These are phyloP conservation scores for Drosophila merina DNA, from an alignment of 2,888 invertebrate species.

Conservation along the genomic window DNA sequence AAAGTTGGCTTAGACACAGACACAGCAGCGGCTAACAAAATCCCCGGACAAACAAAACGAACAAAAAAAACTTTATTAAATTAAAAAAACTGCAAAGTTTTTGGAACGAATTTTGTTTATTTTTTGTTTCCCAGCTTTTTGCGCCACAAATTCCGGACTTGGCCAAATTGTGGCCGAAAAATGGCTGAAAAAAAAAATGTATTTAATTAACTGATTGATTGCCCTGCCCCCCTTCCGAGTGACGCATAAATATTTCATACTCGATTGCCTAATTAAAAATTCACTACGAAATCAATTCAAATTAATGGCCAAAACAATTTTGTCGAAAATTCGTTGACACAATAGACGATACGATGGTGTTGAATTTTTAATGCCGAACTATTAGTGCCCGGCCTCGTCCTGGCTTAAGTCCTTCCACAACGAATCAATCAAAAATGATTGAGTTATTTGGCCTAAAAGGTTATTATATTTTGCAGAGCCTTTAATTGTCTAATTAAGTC, in stretches of 20 bases:
- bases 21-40: constrained; percentile 17
- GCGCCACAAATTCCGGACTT: background rate
- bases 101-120: background rate
- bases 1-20: constrained; percentile 37
- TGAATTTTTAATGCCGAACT: constrained; percentile 28
- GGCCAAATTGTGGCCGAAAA: background rate
- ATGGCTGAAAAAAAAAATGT: background rate
- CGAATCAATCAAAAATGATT: background rate
- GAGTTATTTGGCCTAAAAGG: constrained; percentile 1
- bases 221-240: constrained; percentile 2
- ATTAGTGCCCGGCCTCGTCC: constrained; percentile 8
- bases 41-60: background rate
- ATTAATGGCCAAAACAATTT: constrained; percentile 16
- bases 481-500: background rate
- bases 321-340: background rate
- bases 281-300: constrained; percentile 16
- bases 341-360: background rate
- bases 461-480: background rate
- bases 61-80: background rate
- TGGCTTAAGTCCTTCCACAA: background rate
- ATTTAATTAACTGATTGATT: constrained; percentile 38
- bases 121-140: background rate
- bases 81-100: background rate
- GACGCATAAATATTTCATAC: constrained; percentile 22
- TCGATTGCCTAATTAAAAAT: constrained; percentile 29